Evolutionary conservation across 2,797 vertebrate genomes (phyloP).

Genomic region (Threskiornis aethiopicus): DNA sequence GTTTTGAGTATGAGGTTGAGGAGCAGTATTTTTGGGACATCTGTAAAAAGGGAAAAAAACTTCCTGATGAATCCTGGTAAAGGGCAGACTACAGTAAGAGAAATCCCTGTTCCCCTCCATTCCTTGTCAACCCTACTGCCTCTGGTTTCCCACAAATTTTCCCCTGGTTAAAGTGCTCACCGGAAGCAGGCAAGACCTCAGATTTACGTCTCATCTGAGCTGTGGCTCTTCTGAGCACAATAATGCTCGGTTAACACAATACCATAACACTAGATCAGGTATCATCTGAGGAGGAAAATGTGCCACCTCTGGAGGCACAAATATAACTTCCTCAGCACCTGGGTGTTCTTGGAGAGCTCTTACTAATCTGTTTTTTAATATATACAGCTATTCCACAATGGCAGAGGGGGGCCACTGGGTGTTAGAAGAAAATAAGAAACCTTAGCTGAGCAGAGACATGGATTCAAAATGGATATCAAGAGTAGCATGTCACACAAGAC

Average conservation of each 20-base stretch:
- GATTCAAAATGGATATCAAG: background rate
- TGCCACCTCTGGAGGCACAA: constrained; percentile 16
- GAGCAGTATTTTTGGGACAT: background rate
- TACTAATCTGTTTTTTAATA: constrained; percentile 30
- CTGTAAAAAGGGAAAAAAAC: accelerated
- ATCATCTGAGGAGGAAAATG: background rate
- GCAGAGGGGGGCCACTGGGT: background rate
- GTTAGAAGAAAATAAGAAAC: background rate
- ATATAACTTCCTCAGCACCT: constrained; percentile 13
- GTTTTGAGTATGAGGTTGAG: background rate
- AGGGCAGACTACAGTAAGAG: background rate
- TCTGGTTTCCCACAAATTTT: background rate
- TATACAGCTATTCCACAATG: background rate
- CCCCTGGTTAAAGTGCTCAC: background rate
- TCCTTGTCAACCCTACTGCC: background rate
- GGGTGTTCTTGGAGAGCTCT: constrained; percentile 19
- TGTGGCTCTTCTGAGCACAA: background rate
- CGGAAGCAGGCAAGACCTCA: background rate
- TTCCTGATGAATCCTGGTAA: background rate
- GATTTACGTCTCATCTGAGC: background rate
- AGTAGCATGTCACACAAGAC: background rate
- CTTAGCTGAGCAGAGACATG: background rate
- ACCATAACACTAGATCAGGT: background rate
- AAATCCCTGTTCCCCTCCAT: background rate
- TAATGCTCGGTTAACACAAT: background rate